These are phyloP conservation scores for Philonicus albiceps DNA, from an alignment of 2,888 invertebrate genomes.

Conservation along the genomic window DNA sequence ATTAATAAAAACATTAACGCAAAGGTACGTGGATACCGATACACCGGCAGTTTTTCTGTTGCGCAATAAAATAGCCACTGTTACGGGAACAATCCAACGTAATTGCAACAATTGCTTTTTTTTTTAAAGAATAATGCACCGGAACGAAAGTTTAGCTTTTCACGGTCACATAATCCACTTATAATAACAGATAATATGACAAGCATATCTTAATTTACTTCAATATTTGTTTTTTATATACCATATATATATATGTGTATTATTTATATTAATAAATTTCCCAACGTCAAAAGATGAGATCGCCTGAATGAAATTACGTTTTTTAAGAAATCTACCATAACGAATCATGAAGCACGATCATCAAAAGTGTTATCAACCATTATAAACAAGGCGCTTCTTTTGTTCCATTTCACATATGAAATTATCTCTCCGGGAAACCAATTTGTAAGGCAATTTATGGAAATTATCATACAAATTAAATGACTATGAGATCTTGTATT, in stretches of 20 bases:
- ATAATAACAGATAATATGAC: neutral
- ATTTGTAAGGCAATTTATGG: neutral
- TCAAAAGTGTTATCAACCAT: neutral
- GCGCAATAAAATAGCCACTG: neutral
- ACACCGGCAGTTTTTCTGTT: neutral
- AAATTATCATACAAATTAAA: neutral
- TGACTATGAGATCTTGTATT: neutral
- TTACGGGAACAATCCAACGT: neutral
- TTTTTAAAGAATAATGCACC: neutral
- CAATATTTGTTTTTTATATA: neutral
- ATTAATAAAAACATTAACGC: neutral
- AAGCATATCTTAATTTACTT: neutral
- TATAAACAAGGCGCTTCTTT: neutral
- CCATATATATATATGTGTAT: too few relatives aligned
- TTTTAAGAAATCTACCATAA: neutral
- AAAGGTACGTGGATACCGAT: neutral
- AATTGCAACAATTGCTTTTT: neutral
- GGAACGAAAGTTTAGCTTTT: neutral
- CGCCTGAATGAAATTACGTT: neutral
- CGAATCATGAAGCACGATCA: neutral
- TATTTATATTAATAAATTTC: neutral
- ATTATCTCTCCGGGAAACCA: neutral
- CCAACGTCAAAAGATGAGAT: neutral
- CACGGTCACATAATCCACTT: neutral
- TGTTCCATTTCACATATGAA: neutral